Evolutionary conservation across 2,113 vertebrate species (phyloP).

Genomic region (Ginglymostoma cirratum): DNA sequence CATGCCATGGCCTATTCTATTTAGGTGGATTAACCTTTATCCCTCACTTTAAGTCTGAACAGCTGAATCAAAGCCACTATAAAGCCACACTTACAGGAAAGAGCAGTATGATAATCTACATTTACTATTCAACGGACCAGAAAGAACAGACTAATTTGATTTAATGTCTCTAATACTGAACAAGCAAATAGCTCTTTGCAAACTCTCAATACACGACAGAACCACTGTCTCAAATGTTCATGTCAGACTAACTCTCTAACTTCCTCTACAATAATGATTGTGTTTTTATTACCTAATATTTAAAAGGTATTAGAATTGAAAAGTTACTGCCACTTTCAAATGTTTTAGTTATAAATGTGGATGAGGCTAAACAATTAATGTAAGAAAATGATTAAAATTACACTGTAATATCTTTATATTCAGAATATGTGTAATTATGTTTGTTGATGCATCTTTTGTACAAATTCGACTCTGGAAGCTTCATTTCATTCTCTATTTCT

Average conservation of each 20-base stretch:
- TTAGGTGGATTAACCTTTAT: slow-evolving; percentile 63
- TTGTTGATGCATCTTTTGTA: background rate
- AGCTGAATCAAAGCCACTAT: slow-evolving; percentile 51
- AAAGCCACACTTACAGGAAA: slow-evolving; percentile 46
- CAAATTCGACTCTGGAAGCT: background rate
- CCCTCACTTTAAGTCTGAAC: slow-evolving; percentile 62
- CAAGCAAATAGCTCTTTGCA: background rate
- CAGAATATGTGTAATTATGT: background rate
- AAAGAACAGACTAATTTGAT: slow-evolving; percentile 22
- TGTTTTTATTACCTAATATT: background rate
- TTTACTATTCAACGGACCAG: slow-evolving; percentile 39
- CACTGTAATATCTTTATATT: background rate
- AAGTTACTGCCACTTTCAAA: background rate
- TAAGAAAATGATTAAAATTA: background rate
- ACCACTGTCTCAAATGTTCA: background rate
- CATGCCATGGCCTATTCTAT: slow-evolving; percentile 49
- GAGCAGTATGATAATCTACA: slow-evolving; percentile 48
- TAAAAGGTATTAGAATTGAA: background rate
- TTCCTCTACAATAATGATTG: too few species aligned
- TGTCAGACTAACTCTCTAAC: background rate
- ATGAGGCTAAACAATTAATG: background rate
- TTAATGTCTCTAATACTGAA: background rate
- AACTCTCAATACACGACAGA: background rate
- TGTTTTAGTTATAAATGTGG: background rate
- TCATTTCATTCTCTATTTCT: background rate